Evolutionary conservation across 2,888 invertebrate genomes (phyloP), one percentile per base, ranked within the genome.

Genomic region (Orchesella flavescens): DNA sequence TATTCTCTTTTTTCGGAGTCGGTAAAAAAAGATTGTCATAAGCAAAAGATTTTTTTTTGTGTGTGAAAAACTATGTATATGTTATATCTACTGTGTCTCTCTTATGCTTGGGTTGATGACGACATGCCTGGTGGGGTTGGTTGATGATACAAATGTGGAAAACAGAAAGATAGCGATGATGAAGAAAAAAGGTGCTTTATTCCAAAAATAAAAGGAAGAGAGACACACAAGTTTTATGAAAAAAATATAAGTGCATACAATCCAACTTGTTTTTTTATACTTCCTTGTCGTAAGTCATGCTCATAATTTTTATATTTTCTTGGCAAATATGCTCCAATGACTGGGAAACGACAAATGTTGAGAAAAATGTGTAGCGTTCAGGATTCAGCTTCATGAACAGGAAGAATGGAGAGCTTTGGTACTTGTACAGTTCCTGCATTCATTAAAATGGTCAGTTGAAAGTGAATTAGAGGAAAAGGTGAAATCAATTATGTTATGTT

Each of bases 291-390:
- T 61, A 21, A 21, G 21, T 61, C 61, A 61, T 61, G 15, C 19
- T 17, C 57, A 57, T 57, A 57, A 57, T 57, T 57, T 57, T 19
- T 2, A 57, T 57, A 82, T 82, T 82, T 82, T 82, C 82, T 82
- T 82, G 82, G 82, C 82, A 82, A 75, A 82, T 82, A 82, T 82
- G 82, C 82, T 71, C 69, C 61, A 82, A 69, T 82, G 82, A 82
- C 82, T 69, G 61, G 63, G 69, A 46, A 71, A 71, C 55, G 12
- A 12, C 49, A 49, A 63, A 75, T 75, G 63, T 75, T 75, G 34
- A 34, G 2, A 34, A 34, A 34, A 34, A 34, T 34, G 34, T 34
- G 34, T 7, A 34, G 34, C 34, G 34, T 53, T 53, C 53, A 53
- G 2, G 53, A 2, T 5, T 53, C 53, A 53, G 34, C 2, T 4